Conservation (phyloP, 2,888 invertebrate species). For the Dascillus cervinus region DNA sequence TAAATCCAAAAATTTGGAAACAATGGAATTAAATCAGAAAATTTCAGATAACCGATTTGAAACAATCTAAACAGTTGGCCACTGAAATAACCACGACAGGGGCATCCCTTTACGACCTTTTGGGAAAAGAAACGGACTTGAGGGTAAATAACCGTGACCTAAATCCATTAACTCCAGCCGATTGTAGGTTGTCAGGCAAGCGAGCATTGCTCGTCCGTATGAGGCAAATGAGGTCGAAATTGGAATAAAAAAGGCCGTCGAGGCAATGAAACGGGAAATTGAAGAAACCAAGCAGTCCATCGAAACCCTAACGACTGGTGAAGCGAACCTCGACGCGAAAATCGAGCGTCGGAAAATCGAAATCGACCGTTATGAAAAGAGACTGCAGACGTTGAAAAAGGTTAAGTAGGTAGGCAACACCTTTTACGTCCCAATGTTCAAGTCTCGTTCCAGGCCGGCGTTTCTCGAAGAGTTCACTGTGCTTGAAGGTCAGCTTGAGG, state of each 20-base stretch:
- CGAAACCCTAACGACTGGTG: slow-evolving; percentile 80
- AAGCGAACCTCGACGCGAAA: slow-evolving; percentile 83
- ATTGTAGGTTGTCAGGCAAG: slow-evolving; percentile 36
- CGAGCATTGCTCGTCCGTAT: slow-evolving; percentile 73
- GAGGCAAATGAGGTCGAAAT: slow-evolving; percentile 78
- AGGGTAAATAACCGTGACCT: slow-evolving; percentile 47
- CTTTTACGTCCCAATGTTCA: neutral
- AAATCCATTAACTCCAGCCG: neutral
- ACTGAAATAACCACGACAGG: slow-evolving; percentile 89
- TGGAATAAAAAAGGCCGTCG: slow-evolving; percentile 67
- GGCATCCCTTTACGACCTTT: slow-evolving; percentile 80
- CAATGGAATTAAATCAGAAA: neutral
- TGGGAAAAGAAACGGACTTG: slow-evolving; percentile 83
- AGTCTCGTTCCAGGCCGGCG: slow-evolving; percentile 60
- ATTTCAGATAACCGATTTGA: slow-evolving; percentile 67
- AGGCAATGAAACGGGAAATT: slow-evolving; percentile 60
- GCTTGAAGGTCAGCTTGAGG: slow-evolving; percentile 75
- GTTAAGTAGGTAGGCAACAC: slow-evolving; percentile 56
- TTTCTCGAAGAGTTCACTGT: slow-evolving; percentile 94
- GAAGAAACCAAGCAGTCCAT: slow-evolving; percentile 68
- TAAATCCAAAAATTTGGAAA: slow-evolving; percentile 27
- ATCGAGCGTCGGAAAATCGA: slow-evolving; percentile 86
- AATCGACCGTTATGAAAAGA: slow-evolving; percentile 85
- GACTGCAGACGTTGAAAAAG: slow-evolving; percentile 88
- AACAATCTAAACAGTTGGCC: slow-evolving; percentile 76